These are phyloP conservation scores for Drosophila trichaetosa DNA, from an alignment of 2,888 invertebrate species.

Conservation along the genomic window DNA sequence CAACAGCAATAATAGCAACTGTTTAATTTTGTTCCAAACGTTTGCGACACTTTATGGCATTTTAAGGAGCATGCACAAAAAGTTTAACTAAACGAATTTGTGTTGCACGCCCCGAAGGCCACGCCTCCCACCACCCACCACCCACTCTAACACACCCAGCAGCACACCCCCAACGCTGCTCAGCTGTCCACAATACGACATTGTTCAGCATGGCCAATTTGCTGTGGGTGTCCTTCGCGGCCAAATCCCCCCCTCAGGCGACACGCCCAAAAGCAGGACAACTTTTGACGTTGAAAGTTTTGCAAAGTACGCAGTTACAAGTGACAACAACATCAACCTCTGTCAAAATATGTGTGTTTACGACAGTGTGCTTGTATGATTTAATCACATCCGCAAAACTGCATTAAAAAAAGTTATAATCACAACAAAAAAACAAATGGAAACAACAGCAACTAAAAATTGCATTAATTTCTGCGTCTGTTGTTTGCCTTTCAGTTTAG, in stretches of 20 bases:
- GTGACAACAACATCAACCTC: conserved; percentile 62
- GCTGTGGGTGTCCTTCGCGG: conserved; percentile 47
- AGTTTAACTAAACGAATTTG: conserved; percentile 70
- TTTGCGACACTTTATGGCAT: conserved; percentile 69
- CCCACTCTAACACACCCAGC: not conserved
- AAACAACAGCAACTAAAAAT: conserved; percentile 50
- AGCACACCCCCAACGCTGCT: not conserved
- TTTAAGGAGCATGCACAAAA: conserved; percentile 68
- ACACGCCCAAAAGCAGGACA: conserved; percentile 20
- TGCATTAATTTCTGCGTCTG: conserved; percentile 66
- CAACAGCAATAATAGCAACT: conserved; percentile 32
- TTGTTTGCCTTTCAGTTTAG: conserved; percentile 64
- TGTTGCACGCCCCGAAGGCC: conserved; percentile 44
- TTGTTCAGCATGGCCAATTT: conserved; percentile 70
- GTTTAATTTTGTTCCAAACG: conserved; percentile 65
- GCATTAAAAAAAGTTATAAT: conserved; percentile 73
- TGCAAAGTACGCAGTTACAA: conserved; percentile 62
- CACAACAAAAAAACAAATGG: conserved; percentile 11
- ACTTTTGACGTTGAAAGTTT: conserved; percentile 78
- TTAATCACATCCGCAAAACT: conserved; percentile 71
- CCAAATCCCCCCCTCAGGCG: not conserved
- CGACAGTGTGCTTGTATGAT: conserved; percentile 40
- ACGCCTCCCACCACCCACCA: conserved; percentile 6
- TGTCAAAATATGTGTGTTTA: conserved; percentile 27
- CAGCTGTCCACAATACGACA: conserved; percentile 23